A percentile compares a stretch with the other conserved stretches of the same genome.
phyloP scores from a whole-genome alignment of 2,113 vertebrate species.

The Chloropsis hardwickii region DNA sequence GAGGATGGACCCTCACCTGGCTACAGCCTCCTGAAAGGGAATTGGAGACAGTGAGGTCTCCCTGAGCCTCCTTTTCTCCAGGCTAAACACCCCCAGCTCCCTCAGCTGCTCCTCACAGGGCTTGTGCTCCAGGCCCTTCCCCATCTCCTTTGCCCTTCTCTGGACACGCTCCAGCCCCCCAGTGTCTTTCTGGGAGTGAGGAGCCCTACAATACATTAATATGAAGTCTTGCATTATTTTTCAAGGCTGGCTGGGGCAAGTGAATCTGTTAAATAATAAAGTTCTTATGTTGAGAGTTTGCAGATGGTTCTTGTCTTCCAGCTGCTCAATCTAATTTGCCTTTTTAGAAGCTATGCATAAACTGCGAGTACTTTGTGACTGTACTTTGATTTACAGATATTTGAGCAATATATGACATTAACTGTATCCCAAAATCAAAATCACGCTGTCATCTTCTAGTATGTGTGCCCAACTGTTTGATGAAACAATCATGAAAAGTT shows the following conservation, averaged over 20 bases:
- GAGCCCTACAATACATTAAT: background rate
- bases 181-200: background rate
- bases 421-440: background rate
- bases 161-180: fast-evolving
- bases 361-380: background rate
- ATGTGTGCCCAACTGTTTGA: background rate
- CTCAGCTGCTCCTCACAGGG: background rate
- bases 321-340: background rate
- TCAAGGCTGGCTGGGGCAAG: background rate
- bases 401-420: background rate
- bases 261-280: background rate
- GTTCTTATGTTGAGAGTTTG: background rate
- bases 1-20: background rate
- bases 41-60: background rate
- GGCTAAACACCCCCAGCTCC: background rate
- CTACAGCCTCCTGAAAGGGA: background rate
- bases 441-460: background rate
- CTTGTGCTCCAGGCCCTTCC: background rate
- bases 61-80: background rate
- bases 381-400: background rate
- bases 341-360: background rate
- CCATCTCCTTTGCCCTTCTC: background rate
- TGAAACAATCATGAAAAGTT: background rate
- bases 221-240: background rate
- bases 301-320: background rate